Evolutionary conservation across 2,113 vertebrate species (phyloP).

Genomic region (Leucosticte australis): DNA sequence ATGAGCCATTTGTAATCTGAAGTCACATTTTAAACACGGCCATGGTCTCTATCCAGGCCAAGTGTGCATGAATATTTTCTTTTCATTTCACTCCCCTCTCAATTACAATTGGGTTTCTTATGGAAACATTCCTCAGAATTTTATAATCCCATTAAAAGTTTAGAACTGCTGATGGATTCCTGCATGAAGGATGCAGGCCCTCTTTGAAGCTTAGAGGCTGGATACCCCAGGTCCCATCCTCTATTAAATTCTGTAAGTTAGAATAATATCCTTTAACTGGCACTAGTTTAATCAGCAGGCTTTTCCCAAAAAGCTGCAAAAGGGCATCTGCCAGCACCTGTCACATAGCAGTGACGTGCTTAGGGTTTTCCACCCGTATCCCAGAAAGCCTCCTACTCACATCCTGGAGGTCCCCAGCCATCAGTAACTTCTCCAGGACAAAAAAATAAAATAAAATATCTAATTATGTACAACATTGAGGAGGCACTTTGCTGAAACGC

Average conservation of each 20-base stretch:
- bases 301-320: neutral
- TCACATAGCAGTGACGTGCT: neutral
- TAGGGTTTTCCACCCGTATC: neutral
- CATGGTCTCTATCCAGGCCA: neutral
- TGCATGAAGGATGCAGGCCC: neutral
- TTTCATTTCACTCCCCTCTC: slow-evolving; percentile 24
- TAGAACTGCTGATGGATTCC: neutral
- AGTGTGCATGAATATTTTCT: neutral
- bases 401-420: neutral
- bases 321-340: slow-evolving; percentile 1
- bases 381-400: neutral
- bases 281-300: neutral
- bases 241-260: neutral
- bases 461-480: slow-evolving; percentile 60
- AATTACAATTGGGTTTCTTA: slow-evolving; percentile 9
- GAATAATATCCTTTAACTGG: neutral
- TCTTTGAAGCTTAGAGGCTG: neutral
- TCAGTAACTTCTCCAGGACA: neutral
- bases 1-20: neutral
- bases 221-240: neutral
- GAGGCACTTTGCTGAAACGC: slow-evolving; percentile 52
- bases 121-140: slow-evolving; percentile 25
- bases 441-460: slow-evolving; percentile 49
- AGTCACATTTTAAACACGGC: neutral
- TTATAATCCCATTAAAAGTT: slow-evolving; percentile 24